Evolutionary conservation across 2,113 vertebrate genomes (phyloP).

Genomic region (Menura novaehollandiae): DNA sequence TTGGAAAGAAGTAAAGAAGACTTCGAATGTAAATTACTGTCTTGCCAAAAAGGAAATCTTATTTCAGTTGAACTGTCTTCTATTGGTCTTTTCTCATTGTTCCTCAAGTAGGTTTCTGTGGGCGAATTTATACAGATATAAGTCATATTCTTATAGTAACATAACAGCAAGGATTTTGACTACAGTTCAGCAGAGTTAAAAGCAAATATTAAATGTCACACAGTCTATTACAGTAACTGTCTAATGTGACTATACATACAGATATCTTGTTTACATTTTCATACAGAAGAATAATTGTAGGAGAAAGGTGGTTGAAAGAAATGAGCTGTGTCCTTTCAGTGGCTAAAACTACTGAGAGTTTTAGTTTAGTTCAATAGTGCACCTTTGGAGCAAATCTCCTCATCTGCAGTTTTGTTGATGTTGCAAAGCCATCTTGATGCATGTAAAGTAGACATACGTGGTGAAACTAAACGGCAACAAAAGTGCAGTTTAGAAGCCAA

Average conservation of each 20-base stretch:
- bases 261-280: not conserved
- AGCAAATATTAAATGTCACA: not conserved
- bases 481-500: not conserved
- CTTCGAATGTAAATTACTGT: not conserved
- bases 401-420: not conserved
- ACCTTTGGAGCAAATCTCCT: not conserved
- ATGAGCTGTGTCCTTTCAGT: rapidly evolving
- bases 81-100: not conserved
- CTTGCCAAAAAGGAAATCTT: not conserved
- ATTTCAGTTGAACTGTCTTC: not conserved
- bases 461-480: not conserved
- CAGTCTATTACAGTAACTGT: not conserved
- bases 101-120: not conserved
- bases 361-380: not conserved
- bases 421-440: not conserved
- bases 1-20: not conserved
- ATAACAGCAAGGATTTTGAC: not conserved
- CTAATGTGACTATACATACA: not conserved
- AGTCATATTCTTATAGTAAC: not conserved
- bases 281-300: not conserved
- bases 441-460: not conserved
- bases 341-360: not conserved
- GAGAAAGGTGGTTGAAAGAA: not conserved
- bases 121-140: not conserved
- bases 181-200: not conserved